Conservation (phyloP, 1,140 invertebrate species). For the Spodoptera frugiperda region DNA sequence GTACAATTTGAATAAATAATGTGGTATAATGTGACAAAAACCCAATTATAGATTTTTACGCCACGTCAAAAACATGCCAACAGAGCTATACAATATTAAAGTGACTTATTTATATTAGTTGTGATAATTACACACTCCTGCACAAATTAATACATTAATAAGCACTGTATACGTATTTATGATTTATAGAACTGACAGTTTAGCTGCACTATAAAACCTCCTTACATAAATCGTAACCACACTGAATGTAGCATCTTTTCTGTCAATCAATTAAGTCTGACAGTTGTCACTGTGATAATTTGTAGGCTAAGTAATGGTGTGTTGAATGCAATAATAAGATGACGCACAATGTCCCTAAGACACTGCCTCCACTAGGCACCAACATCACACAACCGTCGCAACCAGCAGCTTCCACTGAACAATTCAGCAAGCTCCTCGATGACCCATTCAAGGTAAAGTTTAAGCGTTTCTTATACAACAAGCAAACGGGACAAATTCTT, state of each 20-base stretch:
- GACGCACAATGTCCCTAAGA: not conserved
- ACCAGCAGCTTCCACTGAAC: not conserved
- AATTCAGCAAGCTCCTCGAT: not conserved
- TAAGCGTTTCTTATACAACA: constrained; percentile 63
- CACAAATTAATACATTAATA: too few species aligned
- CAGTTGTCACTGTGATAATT: not conserved
- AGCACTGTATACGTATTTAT: too few species aligned
- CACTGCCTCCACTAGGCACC: not conserved
- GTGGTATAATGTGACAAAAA: too few species aligned
- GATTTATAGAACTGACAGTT: too few species aligned
- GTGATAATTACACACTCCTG: too few species aligned
- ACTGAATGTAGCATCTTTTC: not conserved
- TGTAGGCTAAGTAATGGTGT: not conserved
- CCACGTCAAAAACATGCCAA: too few species aligned
- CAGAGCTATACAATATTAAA: too few species aligned
- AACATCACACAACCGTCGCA: not conserved
- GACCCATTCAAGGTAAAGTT: constrained; percentile 50
- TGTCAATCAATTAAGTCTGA: not conserved
- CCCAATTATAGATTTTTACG: too few species aligned
- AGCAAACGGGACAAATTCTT: constrained; percentile 63
- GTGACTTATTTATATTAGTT: too few species aligned
- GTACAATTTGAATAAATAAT: too few species aligned
- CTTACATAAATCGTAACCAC: not conserved
- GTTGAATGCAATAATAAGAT: not conserved
- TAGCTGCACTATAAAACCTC: not conserved